Evolutionary conservation across 2,113 vertebrate species (phyloP), one percentile per base, ranked within the genome.

Genomic region (Siniperca knerii): DNA sequence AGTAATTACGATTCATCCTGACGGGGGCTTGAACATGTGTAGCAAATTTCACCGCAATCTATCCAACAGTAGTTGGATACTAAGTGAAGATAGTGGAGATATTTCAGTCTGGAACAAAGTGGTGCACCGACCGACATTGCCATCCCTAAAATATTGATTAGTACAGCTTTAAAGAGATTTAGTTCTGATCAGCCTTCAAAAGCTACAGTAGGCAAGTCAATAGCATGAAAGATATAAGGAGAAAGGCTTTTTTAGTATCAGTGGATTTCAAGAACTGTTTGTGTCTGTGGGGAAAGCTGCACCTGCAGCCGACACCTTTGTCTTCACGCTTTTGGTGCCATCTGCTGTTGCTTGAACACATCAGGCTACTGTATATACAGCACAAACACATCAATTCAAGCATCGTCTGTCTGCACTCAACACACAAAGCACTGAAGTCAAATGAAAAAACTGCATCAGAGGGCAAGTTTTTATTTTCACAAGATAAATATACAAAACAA

Each of bases 401-500:
- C 37, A 23, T 66, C 1, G 33, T 73, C 33, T 25, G 8, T 25
- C 21, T 18, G 62, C 21, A 35, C 35, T 66, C 5, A 20, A 15
- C 20, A 21, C 18, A 23, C 40, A 35, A 55, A 46, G 48, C 61
- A 68, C 42, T n/a, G 13, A 25, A 29, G 25, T 29, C 11, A 65
- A 60, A 81, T 16, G 7, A 65, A 52, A 57, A 44, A 57, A 64
- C 44, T 20, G 35, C 0, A 1, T 89, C 42, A 77, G 74, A 93
- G 84, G 87, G 77, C 20, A 62, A 35, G 8, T 75, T 80, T 94
- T 94, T 93, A 90, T 92, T 92, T 86, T 74, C 77, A 89, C 74
- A 90, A 89, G 92, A 92, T 82, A 88, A 86, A 94, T 87, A 89
- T 93, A 94, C 81, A 93, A 94, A 94, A 91, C 12, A 82, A 93